phyloP scores from a whole-genome alignment of 2,113 vertebrate species.

The Lepus timidus region DNA sequence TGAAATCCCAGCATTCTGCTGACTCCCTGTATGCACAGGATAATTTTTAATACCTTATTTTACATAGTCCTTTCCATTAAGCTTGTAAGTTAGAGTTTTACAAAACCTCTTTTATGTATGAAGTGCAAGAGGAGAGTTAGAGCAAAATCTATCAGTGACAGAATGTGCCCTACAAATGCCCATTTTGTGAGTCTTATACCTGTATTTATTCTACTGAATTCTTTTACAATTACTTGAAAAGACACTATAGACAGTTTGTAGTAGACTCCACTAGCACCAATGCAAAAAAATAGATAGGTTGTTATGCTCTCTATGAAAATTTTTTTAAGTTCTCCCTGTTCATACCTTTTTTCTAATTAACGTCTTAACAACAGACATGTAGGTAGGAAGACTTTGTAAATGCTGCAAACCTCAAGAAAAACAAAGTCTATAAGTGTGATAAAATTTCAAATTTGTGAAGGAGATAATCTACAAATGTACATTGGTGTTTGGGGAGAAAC shows the following conservation, averaged over 20 bases:
- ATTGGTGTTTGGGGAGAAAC: constrained; percentile 45
- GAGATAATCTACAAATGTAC: constrained; percentile 46
- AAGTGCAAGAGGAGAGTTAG: not conserved
- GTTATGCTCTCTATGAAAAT: not conserved
- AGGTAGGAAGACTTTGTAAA: not conserved
- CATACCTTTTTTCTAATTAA: not conserved
- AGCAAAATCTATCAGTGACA: not conserved
- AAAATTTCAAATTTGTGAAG: constrained; percentile 50
- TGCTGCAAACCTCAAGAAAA: not conserved
- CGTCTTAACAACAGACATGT: not conserved
- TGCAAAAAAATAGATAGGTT: not conserved
- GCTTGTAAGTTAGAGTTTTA: not conserved
- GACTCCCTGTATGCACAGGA: not conserved
- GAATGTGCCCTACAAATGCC: not conserved
- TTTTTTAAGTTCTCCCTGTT: not conserved
- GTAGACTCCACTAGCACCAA: not conserved
- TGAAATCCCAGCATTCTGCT: not conserved
- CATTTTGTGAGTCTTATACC: not conserved
- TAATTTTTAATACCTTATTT: not conserved
- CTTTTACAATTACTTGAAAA: not conserved
- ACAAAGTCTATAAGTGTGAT: not conserved
- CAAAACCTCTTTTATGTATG: not conserved
- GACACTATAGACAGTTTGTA: not conserved
- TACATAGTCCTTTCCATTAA: not conserved
- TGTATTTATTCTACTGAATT: not conserved